phyloP scores from a whole-genome alignment of 2,888 invertebrate genomes.

The Cephonodes hylas region DNA sequence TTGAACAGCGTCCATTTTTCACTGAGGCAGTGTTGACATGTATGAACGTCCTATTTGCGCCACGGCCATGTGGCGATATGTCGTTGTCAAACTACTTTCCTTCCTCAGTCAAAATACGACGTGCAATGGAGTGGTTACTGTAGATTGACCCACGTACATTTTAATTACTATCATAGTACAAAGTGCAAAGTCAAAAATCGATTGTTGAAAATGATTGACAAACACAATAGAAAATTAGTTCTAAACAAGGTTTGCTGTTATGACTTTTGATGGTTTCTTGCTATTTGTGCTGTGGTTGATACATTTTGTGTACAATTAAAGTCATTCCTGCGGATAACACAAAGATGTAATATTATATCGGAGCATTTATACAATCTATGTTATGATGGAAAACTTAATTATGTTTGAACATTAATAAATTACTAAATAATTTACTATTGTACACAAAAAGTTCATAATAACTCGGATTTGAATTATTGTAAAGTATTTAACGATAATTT shows the following conservation, averaged over 20 bases:
- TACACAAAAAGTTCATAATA: too few species aligned
- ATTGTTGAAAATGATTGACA: not conserved
- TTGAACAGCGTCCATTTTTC: constrained; percentile 28
- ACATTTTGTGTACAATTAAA: not conserved
- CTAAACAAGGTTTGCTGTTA: not conserved
- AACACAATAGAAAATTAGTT: too few species aligned
- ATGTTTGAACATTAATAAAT: too few species aligned
- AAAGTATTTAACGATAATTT: too few species aligned
- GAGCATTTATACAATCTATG: too few species aligned
- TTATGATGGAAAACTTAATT: too few species aligned
- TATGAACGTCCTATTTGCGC: not conserved
- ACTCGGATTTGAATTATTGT: too few species aligned
- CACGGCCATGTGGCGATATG: not conserved
- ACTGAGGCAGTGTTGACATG: not conserved
- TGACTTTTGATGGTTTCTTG: not conserved
- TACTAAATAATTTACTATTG: too few species aligned
- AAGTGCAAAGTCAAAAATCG: not conserved
- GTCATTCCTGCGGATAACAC: constrained; percentile 1
- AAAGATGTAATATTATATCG: too few species aligned
- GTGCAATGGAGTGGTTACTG: constrained; percentile 7
- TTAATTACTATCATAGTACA: not conserved
- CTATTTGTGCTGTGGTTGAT: not conserved
- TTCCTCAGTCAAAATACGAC: constrained; percentile 19
- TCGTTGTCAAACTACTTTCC: not conserved
- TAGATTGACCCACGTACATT: constrained; percentile 12